Percentiles rank a stretch among this genome's conserved stretches.
Evolutionary conservation across 2,888 invertebrate genomes (phyloP).

Genomic region (Brachypalpus laphriformis): DNA sequence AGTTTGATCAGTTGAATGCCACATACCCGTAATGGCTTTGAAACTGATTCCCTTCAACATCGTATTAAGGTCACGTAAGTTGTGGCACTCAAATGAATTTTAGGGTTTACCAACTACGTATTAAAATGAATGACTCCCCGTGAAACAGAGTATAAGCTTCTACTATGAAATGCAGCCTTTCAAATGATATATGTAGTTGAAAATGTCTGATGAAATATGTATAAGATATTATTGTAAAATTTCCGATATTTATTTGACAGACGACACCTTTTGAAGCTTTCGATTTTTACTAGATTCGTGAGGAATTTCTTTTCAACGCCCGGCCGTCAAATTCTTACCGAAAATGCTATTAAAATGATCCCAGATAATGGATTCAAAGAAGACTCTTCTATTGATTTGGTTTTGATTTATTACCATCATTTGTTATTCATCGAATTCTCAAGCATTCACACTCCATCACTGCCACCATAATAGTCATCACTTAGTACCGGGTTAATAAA

Average conservation of each 20-base stretch:
- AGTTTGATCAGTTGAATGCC: no score
- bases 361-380: neutral
- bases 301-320: neutral
- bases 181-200: no score
- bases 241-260: neutral
- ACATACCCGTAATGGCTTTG: no score
- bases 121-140: no score
- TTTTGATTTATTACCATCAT: slow-evolving; percentile 14
- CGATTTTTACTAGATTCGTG: neutral
- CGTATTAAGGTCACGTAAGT: no score
- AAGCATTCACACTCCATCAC: slow-evolving; percentile 24
- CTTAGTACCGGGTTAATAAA: slow-evolving; percentile 38
- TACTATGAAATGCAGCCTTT: no score
- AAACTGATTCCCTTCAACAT: no score
- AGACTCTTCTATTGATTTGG: neutral
- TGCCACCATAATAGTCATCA: slow-evolving; percentile 24
- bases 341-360: neutral
- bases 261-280: neutral
- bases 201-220: no score
- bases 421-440: slow-evolving; percentile 33
- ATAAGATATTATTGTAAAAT: neutral
- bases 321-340: neutral
- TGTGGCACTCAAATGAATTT: no score
- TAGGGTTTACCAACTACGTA: no score
- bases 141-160: no score